Percentiles rank a stretch among this genome's conserved stretches.
phyloP scores from a whole-genome alignment of 2,888 invertebrate species.

The Acleris holmiana region DNA sequence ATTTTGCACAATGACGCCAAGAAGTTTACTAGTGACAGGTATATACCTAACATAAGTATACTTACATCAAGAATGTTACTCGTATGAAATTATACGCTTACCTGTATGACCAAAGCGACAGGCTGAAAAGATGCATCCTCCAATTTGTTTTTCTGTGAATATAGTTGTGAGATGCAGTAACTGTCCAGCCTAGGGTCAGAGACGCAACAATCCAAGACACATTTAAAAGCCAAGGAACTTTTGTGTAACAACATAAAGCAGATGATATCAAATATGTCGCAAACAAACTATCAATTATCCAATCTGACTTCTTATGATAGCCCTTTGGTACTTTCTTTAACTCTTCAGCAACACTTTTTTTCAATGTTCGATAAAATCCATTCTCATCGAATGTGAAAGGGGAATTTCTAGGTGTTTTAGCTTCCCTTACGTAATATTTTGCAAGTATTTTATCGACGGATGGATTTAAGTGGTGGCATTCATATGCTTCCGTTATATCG shows the following conservation, averaged over 20 bases:
- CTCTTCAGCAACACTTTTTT: constrained; percentile 81
- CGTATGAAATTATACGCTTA: constrained; percentile 45
- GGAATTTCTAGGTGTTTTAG: constrained; percentile 86
- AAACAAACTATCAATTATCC: constrained; percentile 68
- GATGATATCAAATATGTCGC: constrained; percentile 62
- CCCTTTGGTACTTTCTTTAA: constrained; percentile 79
- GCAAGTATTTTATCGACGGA: constrained; percentile 84
- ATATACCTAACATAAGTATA: no score
- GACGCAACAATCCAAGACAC: constrained; percentile 63
- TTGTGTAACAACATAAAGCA: constrained; percentile 57
- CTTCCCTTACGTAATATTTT: constrained; percentile 87
- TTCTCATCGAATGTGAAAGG: constrained; percentile 89
- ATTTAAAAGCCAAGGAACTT: constrained; percentile 56
- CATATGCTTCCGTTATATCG: constrained; percentile 87
- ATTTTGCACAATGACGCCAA: no score
- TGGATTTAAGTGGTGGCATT: constrained; percentile 81
- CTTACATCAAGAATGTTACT: no score
- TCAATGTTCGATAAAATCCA: constrained; percentile 90
- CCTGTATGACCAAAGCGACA: constrained; percentile 88
- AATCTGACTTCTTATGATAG: constrained; percentile 49
- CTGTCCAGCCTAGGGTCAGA: constrained; percentile 83
- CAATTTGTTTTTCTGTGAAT: constrained; percentile 90
- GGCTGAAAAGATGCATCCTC: constrained; percentile 91
- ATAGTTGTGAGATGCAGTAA: constrained; percentile 89
- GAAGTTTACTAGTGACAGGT: no score